These are phyloP conservation scores for Helobdella robusta DNA, from an alignment of 2,888 invertebrate genomes.

Conservation along the genomic window DNA sequence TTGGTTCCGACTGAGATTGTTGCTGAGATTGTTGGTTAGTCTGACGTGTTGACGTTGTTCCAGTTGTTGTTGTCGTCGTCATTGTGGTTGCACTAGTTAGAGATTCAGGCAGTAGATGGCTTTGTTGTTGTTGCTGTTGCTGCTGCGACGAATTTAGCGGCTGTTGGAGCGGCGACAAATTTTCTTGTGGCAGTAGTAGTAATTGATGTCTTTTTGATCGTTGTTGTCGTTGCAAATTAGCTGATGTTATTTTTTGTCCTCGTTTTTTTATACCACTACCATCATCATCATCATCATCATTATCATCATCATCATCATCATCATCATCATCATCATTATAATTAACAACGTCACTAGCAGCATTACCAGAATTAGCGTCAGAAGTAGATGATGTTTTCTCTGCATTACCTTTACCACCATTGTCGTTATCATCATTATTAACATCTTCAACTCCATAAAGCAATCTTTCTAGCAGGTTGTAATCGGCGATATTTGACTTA, in stretches of 20 bases:
- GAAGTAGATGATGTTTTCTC: neutral
- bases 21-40: too few relatives aligned
- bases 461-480: neutral
- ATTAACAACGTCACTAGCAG: too few relatives aligned
- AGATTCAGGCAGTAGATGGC: neutral
- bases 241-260: too few relatives aligned
- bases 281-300: conserved; percentile 8
- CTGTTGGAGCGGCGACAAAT: conserved; percentile 29
- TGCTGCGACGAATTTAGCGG: conserved; percentile 31
- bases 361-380: neutral
- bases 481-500: neutral
- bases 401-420: conserved; percentile 7
- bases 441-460: neutral
- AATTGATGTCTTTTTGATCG: too few relatives aligned
- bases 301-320: neutral
- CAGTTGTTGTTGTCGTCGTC: too few relatives aligned
- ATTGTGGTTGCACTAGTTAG: neutral
- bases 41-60: too few relatives aligned
- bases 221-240: too few relatives aligned
- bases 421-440: neutral
- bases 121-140: neutral
- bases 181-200: too few relatives aligned
- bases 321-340: neutral
- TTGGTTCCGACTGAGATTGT: too few relatives aligned
- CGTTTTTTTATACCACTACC: neutral